phyloP scores from a whole-genome alignment of 2,113 vertebrate species.

The Zosterops pallidus region DNA sequence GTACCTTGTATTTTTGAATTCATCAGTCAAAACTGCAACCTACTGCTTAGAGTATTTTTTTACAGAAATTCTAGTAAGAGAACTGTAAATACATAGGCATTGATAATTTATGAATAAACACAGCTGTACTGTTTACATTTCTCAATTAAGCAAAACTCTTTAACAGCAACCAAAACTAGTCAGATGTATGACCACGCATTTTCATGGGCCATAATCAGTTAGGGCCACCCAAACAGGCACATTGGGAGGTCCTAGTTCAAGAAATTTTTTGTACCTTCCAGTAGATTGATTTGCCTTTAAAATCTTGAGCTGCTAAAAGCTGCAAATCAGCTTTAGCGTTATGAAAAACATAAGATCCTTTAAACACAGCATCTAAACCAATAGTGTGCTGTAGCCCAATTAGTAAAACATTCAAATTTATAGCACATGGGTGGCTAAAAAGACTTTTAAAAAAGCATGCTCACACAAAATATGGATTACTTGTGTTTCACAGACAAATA shows the following conservation, averaged over 20 bases:
- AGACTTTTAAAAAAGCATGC: neutral
- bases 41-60: neutral
- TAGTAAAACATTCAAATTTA: neutral
- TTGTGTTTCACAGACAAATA: neutral
- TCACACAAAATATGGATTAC: neutral
- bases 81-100: constrained; percentile 20
- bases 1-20: neutral
- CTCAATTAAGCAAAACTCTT: constrained; percentile 3
- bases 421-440: neutral
- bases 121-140: neutral
- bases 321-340: neutral
- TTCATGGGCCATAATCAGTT: neutral
- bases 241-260: neutral
- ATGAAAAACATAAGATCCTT: neutral
- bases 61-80: neutral
- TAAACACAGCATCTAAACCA: neutral
- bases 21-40: neutral
- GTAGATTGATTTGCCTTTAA: neutral
- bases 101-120: constrained; percentile 44
- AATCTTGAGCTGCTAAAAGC: neutral
- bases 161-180: neutral
- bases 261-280: neutral
- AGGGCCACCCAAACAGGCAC: constrained; percentile 12
- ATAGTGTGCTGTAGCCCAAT: neutral
- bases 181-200: neutral